Evolutionary conservation across 2,797 vertebrate species (phyloP).

Genomic region (Paguma larvata): DNA sequence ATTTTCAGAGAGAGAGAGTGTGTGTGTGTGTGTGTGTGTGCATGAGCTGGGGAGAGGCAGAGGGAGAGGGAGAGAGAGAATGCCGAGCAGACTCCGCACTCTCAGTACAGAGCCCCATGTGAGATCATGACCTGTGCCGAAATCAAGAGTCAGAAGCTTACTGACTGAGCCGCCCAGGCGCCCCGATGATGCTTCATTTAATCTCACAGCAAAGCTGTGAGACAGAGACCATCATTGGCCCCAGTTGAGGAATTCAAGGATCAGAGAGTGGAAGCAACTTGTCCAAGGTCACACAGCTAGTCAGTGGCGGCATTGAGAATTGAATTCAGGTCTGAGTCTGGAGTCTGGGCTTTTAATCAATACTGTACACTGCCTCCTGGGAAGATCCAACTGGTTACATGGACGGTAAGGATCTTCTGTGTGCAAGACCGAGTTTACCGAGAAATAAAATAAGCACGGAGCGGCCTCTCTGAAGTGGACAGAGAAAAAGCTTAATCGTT

Average conservation of each 20-base stretch:
- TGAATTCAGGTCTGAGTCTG: background rate
- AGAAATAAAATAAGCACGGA: constrained; percentile 50
- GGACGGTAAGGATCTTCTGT: background rate
- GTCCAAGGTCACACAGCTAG: background rate
- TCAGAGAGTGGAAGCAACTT: background rate
- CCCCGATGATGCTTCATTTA: background rate
- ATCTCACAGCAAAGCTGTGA: background rate
- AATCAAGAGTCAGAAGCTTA: no score
- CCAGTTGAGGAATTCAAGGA: background rate
- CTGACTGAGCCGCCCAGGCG: no score
- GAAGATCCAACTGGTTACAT: background rate
- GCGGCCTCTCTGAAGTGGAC: constrained; percentile 30
- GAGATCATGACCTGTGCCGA: no score
- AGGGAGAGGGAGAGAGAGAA: no score
- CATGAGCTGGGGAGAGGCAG: no score
- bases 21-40: no score
- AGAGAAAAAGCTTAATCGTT: constrained; percentile 56
- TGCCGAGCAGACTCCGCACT: no score
- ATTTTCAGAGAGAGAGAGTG: no score
- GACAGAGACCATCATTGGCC: background rate
- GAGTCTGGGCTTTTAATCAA: background rate
- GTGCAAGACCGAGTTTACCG: background rate
- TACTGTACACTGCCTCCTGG: background rate
- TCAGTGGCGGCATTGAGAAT: background rate
- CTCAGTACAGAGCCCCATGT: no score